These are phyloP conservation scores for Diaprepes abbreviatus DNA, from an alignment of 2,888 invertebrate genomes.

Conservation along the genomic window DNA sequence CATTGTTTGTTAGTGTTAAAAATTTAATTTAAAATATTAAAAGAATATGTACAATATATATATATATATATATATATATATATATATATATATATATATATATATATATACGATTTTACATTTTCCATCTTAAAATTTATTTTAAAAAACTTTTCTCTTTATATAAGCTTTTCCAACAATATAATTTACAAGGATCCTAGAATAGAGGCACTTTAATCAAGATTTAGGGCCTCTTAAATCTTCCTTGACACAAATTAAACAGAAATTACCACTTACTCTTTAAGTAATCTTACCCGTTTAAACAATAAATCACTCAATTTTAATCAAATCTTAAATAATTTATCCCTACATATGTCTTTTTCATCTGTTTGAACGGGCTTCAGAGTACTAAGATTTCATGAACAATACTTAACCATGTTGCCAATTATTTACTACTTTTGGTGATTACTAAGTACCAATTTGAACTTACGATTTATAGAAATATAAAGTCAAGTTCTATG, in stretches of 20 bases:
- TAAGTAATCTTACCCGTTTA: constrained; percentile 31
- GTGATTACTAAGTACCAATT: too few relatives aligned
- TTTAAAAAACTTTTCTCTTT: too few relatives aligned
- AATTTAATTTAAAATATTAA: too few relatives aligned
- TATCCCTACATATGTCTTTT: constrained; percentile 30
- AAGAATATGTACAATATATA: too few relatives aligned
- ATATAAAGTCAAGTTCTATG: too few relatives aligned
- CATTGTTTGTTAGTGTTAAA: background rate
- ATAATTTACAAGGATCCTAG: constrained; percentile 7
- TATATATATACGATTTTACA: too few relatives aligned
- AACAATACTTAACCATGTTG: background rate
- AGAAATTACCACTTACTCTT: constrained; percentile 42
- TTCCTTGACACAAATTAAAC: constrained; percentile 41
- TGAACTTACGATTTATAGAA: too few relatives aligned
- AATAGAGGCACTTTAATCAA: constrained; percentile 35
- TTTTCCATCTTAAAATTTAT: too few relatives aligned
- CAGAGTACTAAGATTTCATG: background rate
- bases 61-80: too few relatives aligned
- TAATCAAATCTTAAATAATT: constrained; percentile 41
- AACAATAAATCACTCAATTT: constrained; percentile 36
- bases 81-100: too few relatives aligned
- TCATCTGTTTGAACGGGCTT: background rate
- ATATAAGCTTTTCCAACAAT: background rate
- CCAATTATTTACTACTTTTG: background rate
- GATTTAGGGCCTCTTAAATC: constrained; percentile 35